These are phyloP conservation scores for Capitella teleta DNA, from an alignment of 1,140 invertebrate genomes.

Conservation along the genomic window DNA sequence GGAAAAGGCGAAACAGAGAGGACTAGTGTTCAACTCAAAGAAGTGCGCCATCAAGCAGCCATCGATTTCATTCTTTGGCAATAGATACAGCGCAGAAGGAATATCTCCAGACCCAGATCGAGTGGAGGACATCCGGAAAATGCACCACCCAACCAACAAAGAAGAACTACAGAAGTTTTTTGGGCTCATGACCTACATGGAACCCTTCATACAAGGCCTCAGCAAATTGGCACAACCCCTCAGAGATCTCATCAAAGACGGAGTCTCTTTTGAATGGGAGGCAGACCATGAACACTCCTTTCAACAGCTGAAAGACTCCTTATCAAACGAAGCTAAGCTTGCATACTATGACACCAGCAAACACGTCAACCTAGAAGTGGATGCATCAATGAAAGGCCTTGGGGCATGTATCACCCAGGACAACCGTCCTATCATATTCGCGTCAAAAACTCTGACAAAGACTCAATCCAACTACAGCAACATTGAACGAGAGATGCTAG, in stretches of 20 bases:
- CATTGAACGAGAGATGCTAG: conserved; percentile 12
- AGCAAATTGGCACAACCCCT: not conserved
- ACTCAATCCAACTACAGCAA: conserved; percentile 8
- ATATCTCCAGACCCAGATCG: conserved; percentile 34
- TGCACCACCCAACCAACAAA: conserved; percentile 15
- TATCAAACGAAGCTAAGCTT: conserved; percentile 16
- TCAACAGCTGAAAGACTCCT: conserved; percentile 14
- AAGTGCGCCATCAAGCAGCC: conserved; percentile 17
- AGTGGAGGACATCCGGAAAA: conserved; percentile 26
- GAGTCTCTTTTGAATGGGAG: conserved; percentile 3
- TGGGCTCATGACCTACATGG: conserved; percentile 18
- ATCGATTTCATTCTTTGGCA: conserved; percentile 9
- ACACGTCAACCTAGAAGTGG: conserved; percentile 17
- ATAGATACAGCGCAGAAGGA: conserved; percentile 31
- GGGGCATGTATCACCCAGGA: conserved; percentile 41
- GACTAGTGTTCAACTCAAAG: conserved; percentile 33
- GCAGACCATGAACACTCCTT: conserved; percentile 10
- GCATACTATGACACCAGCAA: conserved; percentile 19
- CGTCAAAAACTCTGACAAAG: not conserved
- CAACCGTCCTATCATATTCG: conserved; percentile 17
- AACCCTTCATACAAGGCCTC: conserved; percentile 15
- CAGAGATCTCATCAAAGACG: conserved; percentile 4
- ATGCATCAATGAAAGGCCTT: conserved; percentile 26
- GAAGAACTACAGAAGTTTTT: conserved; percentile 16
- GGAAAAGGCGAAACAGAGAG: conserved; percentile 21